Evolutionary conservation across 1,140 invertebrate species (phyloP).

Genomic region (Streblospio benedicti): DNA sequence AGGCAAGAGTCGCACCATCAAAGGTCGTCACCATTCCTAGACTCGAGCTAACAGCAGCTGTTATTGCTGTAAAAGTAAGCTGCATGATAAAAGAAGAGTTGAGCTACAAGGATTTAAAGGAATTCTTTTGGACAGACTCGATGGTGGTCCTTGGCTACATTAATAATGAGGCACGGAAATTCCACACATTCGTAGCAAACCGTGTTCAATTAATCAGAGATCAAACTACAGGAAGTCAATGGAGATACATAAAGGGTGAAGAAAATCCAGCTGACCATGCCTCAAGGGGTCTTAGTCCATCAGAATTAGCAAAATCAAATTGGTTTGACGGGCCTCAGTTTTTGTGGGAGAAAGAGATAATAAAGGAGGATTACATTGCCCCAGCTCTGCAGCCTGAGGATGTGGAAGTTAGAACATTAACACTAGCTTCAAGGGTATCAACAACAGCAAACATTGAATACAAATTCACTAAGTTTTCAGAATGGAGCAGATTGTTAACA

Average conservation of each 20-base stretch:
- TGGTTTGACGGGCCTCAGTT: constrained; percentile 21
- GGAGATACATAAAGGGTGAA: constrained; percentile 7
- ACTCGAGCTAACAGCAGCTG: constrained; percentile 48
- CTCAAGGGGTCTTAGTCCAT: constrained; percentile 19
- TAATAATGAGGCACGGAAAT: constrained; percentile 16
- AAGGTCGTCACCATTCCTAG: constrained; percentile 48
- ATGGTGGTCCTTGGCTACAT: constrained; percentile 18
- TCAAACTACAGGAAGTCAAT: too few relatives aligned
- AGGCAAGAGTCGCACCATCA: constrained; percentile 42
- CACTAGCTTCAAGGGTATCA: too few relatives aligned
- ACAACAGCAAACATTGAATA: too few relatives aligned
- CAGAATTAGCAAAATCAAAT: too few relatives aligned
- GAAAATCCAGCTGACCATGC: constrained; percentile 23
- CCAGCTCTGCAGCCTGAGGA: too few relatives aligned
- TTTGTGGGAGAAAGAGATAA: too few relatives aligned
- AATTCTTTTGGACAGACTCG: constrained; percentile 21
- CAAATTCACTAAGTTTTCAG: too few relatives aligned
- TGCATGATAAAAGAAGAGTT: constrained; percentile 13
- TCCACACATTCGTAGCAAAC: constrained; percentile 23
- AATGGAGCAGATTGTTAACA: too few relatives aligned
- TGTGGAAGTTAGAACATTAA: too few relatives aligned
- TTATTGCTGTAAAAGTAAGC: constrained; percentile 28
- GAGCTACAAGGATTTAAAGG: constrained; percentile 2
- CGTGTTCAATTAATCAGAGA: constrained; percentile 17
- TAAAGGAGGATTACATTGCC: too few relatives aligned